A percentile compares a stretch with the other conserved stretches of the same genome.
Conservation (phyloP, 2,888 invertebrate species). For the Trichogramma evanescens region DNA sequence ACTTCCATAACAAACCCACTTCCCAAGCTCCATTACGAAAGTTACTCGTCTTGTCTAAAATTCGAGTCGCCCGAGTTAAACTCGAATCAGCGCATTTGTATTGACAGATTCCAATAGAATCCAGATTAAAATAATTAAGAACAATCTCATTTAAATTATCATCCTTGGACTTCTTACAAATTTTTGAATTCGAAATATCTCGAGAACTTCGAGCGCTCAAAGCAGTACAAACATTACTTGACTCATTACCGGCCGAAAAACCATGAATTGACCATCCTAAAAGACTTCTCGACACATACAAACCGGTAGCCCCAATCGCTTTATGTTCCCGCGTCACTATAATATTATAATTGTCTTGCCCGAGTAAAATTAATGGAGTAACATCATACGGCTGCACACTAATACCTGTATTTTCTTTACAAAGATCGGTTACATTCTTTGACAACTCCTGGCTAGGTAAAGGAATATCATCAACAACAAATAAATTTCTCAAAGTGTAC, state of each 20-base stretch:
- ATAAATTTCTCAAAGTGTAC: not conserved
- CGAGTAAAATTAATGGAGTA: not conserved
- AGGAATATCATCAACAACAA: not conserved
- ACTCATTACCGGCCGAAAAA: too few relatives aligned
- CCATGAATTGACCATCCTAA: too few relatives aligned
- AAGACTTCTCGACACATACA: too few relatives aligned
- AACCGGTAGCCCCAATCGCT: too few relatives aligned
- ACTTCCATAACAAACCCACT: too few relatives aligned
- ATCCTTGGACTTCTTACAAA: too few relatives aligned
- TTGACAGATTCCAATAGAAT: not conserved
- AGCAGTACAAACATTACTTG: too few relatives aligned
- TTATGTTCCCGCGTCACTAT: not conserved
- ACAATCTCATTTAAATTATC: too few relatives aligned
- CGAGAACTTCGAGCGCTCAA: too few relatives aligned
- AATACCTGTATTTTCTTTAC: not conserved
- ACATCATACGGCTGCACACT: not conserved
- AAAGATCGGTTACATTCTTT: not conserved
- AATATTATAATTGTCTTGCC: not conserved
- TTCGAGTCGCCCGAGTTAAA: not conserved
- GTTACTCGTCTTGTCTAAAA: too few relatives aligned
- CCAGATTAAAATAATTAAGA: not conserved
- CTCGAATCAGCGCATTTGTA: not conserved
- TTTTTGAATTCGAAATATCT: too few relatives aligned
- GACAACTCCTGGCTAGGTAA: not conserved
- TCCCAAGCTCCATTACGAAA: too few relatives aligned